phyloP scores from a whole-genome alignment of 2,797 vertebrate species.

The Enteromius argenteus region DNA sequence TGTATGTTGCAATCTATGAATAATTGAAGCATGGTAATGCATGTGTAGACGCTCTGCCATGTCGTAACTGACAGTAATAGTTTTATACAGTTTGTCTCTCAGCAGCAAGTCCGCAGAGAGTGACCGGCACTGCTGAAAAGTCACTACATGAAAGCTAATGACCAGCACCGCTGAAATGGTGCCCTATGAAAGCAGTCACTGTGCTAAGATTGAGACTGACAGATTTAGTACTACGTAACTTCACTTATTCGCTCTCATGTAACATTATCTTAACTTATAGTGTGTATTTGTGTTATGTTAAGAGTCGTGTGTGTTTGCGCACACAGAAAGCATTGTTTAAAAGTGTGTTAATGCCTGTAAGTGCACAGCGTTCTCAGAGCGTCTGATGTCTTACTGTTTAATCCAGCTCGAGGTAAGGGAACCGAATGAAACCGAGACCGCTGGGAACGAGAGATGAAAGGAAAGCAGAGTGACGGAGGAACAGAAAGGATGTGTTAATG shows the following conservation, averaged over 20 bases:
- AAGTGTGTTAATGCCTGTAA: slow-evolving; percentile 32
- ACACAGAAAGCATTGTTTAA: slow-evolving; percentile 35
- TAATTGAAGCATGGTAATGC: slow-evolving; percentile 31
- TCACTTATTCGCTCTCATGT: neutral
- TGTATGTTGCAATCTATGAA: slow-evolving; percentile 34
- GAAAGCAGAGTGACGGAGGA: slow-evolving; percentile 20
- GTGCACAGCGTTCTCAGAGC: slow-evolving; percentile 24
- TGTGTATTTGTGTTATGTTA: slow-evolving; percentile 15
- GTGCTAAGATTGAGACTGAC: slow-evolving; percentile 6
- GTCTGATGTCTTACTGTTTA: slow-evolving; percentile 35
- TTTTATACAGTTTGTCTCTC: slow-evolving; percentile 46
- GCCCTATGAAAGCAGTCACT: slow-evolving; percentile 45
- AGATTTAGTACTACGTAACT: neutral
- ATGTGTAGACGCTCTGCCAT: slow-evolving; percentile 12
- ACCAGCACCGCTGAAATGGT: slow-evolving; percentile 27
- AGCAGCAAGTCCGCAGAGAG: neutral
- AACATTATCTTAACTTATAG: slow-evolving; percentile 39
- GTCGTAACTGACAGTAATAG: slow-evolving; percentile 56
- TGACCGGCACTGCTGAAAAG: slow-evolving; percentile 34
- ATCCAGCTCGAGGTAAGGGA: slow-evolving; percentile 31
- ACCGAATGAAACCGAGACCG: slow-evolving; percentile 21
- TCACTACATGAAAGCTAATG: slow-evolving; percentile 30
- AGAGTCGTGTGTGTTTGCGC: slow-evolving; percentile 4
- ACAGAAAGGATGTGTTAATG: slow-evolving; percentile 28
- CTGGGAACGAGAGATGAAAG: slow-evolving; percentile 28